Conservation (phyloP, 2,888 invertebrate genomes). For the Ormyrus pomaceus region DNA sequence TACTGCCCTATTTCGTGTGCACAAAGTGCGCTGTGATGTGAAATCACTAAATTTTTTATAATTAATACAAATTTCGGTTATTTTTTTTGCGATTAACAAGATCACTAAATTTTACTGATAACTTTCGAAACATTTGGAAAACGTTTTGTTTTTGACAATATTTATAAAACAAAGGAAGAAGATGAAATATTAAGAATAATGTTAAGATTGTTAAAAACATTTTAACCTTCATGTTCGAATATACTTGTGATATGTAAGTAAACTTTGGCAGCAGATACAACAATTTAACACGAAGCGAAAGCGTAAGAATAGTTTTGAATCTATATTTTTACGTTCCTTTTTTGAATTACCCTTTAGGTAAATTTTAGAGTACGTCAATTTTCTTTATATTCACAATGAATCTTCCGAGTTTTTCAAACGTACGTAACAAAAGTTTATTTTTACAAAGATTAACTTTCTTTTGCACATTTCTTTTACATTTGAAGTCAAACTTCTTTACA, state of each 20-base stretch:
- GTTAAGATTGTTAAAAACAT: conserved; percentile 21
- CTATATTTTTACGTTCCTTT: background rate
- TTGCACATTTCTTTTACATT: background rate
- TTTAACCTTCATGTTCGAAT: conserved; percentile 44
- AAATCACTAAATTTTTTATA: background rate
- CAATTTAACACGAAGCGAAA: conserved; percentile 3
- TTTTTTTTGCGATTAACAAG: background rate
- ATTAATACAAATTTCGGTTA: background rate
- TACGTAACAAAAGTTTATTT: background rate
- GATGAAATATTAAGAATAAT: background rate
- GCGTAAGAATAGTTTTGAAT: conserved; percentile 44
- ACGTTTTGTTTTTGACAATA: conserved; percentile 31
- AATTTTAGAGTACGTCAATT: too few species aligned
- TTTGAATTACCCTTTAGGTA: background rate
- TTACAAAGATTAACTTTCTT: too few species aligned
- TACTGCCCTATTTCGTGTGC: conserved; percentile 30
- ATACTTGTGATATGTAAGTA: conserved; percentile 45
- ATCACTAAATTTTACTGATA: background rate
- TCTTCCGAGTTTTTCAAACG: background rate
- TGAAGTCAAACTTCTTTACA: background rate
- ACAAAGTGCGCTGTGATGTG: conserved; percentile 24
- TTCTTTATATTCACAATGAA: background rate
- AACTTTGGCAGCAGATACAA: conserved; percentile 48
- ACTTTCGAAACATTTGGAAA: conserved; percentile 1
- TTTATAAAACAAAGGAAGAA: conserved; percentile 23